These are phyloP conservation scores for Lasioglossum pauxillum DNA, from an alignment of 2,888 invertebrate species.

Conservation along the genomic window DNA sequence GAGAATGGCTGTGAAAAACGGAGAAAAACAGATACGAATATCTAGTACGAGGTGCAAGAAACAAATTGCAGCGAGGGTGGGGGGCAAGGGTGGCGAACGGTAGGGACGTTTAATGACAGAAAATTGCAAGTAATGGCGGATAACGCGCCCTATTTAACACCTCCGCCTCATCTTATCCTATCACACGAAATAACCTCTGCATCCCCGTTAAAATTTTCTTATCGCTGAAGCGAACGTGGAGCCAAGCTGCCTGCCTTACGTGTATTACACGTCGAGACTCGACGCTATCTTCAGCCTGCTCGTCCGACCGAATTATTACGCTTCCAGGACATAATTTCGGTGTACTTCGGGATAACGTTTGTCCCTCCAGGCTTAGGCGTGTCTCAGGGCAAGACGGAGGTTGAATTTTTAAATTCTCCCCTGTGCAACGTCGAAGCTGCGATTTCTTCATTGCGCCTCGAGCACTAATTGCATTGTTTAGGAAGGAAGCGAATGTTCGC, in stretches of 20 bases:
- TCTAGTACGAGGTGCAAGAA: slow-evolving; percentile 55
- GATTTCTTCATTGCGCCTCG: neutral
- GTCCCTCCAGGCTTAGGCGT: slow-evolving; percentile 32
- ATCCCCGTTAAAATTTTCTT: slow-evolving; percentile 73
- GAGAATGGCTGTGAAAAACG: slow-evolving; percentile 5
- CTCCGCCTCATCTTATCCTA: slow-evolving; percentile 70
- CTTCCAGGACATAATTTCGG: slow-evolving; percentile 65
- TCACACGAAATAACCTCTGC: slow-evolving; percentile 71
- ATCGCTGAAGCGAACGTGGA: slow-evolving; percentile 50
- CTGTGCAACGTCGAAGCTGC: neutral
- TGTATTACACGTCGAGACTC: slow-evolving; percentile 52
- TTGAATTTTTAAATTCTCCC: neutral
- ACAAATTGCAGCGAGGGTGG: slow-evolving; percentile 64
- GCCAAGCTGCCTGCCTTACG: slow-evolving; percentile 36
- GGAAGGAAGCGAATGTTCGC: neutral
- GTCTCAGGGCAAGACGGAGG: neutral
- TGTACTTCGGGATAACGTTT: slow-evolving; percentile 40
- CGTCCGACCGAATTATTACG: slow-evolving; percentile 71
- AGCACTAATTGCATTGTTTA: neutral
- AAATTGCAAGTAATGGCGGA: slow-evolving; percentile 76
- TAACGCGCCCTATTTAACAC: slow-evolving; percentile 75
- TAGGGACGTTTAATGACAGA: slow-evolving; percentile 73
- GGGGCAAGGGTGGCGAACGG: slow-evolving; percentile 54
- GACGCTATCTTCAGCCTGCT: slow-evolving; percentile 59
- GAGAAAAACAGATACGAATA: slow-evolving; percentile 8